Evolutionary conservation across 2,797 vertebrate genomes (phyloP).

Genomic region (Micromesistius poutassou): DNA sequence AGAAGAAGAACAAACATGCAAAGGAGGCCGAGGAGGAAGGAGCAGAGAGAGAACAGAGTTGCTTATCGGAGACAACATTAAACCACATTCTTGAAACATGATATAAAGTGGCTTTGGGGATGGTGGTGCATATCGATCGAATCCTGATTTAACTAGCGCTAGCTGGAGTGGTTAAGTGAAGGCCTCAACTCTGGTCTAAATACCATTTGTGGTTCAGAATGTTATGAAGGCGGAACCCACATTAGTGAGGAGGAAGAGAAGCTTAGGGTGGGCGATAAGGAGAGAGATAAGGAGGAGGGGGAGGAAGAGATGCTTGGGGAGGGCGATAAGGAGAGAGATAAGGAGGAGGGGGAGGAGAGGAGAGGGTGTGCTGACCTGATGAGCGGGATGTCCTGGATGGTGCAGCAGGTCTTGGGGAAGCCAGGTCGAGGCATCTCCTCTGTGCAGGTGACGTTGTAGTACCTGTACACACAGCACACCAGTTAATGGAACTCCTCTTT

Average conservation of each 20-base stretch:
- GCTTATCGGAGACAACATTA: background rate
- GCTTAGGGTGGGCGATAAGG: no score
- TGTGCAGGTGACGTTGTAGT: conserved; percentile 87
- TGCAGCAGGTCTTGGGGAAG: conserved; percentile 89
- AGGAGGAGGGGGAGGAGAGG: background rate
- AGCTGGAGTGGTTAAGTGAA: background rate
- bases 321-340: background rate
- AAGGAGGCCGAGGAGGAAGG: background rate
- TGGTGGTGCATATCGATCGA: background rate
- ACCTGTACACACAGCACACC: conserved; percentile 65
- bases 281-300: background rate
- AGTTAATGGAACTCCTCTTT: conserved; percentile 22
- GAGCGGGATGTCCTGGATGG: conserved; percentile 87
- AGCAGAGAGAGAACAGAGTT: background rate
- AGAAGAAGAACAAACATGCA: no score
- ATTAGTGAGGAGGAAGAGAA: no score
- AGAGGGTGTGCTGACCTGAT: conserved; percentile 75
- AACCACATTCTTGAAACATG: background rate
- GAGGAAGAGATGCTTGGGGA: no score
- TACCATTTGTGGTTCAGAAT: no score
- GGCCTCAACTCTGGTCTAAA: background rate
- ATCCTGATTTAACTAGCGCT: background rate
- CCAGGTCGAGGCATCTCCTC: conserved; percentile 81
- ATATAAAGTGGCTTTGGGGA: background rate
- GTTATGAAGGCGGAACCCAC: no score